Percentiles rank a stretch among this genome's conserved stretches.
Conservation (phyloP, 1,140 invertebrate species). For the Heliconius congener region DNA sequence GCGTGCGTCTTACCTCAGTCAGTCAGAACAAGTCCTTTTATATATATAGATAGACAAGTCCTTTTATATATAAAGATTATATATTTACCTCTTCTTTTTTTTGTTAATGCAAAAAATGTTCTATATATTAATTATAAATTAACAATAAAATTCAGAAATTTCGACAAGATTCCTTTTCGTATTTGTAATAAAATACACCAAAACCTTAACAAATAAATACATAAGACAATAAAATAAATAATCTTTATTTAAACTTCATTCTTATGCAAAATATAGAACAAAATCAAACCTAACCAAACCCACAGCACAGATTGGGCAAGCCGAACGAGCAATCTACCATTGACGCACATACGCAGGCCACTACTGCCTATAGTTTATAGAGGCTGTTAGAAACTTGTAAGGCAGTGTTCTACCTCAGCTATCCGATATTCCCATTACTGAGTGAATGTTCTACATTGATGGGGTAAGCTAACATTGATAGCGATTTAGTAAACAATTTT, state of each 20-base stretch:
- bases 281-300: conserved; percentile 7
- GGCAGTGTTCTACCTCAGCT: conserved; percentile 45
- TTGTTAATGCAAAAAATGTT: no score
- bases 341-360: conserved; percentile 43
- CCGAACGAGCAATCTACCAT: conserved; percentile 49
- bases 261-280: conserved; percentile 18
- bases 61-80: no score
- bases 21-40: no score
- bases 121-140: no score
- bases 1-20: no score
- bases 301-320: conserved; percentile 33
- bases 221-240: not conserved
- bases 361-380: conserved; percentile 41
- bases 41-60: no score
- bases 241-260: not conserved
- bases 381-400: conserved; percentile 42
- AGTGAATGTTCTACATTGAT: conserved; percentile 48
- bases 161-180: no score
- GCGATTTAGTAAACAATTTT: conserved; percentile 44
- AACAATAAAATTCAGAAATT: no score
- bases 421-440: conserved; percentile 60
- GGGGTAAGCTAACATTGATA: conserved; percentile 46
- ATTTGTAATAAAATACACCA: no score
- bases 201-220: no score
- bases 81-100: no score